These are phyloP conservation scores for Drosophila persimilis DNA, from an alignment of 1,140 invertebrate species.

Conservation along the genomic window DNA sequence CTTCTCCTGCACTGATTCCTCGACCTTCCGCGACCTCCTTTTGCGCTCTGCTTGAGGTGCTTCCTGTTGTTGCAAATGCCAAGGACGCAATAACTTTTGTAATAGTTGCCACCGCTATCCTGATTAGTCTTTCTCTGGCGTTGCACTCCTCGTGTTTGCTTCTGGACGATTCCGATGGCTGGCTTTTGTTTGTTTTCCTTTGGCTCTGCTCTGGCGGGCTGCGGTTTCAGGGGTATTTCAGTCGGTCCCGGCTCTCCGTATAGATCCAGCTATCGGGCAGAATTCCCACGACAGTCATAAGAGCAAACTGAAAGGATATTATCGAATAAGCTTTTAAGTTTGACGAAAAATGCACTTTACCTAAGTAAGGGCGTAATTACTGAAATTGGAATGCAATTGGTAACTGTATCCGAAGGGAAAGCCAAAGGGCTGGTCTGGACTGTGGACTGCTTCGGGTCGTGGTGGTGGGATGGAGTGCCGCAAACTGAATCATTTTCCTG, in stretches of 20 bases:
- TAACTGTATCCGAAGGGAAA: neutral
- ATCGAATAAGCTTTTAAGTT: neutral
- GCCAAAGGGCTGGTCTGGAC: neutral
- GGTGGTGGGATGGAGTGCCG: no score
- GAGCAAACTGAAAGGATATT: slow-evolving; percentile 22
- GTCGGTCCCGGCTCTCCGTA: slow-evolving; percentile 31
- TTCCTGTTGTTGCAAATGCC: slow-evolving; percentile 61
- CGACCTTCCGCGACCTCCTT: slow-evolving; percentile 13
- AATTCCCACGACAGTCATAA: slow-evolving; percentile 19
- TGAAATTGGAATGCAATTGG: slow-evolving; percentile 19
- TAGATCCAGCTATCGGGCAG: slow-evolving; percentile 18
- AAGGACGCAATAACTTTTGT: slow-evolving; percentile 68
- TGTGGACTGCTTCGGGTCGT: no score
- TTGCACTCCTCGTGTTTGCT: no score
- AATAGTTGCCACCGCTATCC: slow-evolving; percentile 38
- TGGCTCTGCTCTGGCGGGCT: slow-evolving; percentile 28
- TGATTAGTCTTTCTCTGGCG: slow-evolving; percentile 15
- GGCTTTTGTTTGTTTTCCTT: slow-evolving; percentile 34
- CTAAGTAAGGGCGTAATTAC: slow-evolving; percentile 17
- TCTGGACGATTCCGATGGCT: slow-evolving; percentile 42
- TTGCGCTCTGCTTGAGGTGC: neutral
- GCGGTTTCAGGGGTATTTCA: slow-evolving; percentile 22
- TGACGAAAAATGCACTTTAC: neutral
- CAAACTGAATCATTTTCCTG: neutral
- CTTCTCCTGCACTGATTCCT: slow-evolving; percentile 24